Evolutionary conservation across 2,888 invertebrate species (phyloP).

Genomic region (Anthophora plumipes): DNA sequence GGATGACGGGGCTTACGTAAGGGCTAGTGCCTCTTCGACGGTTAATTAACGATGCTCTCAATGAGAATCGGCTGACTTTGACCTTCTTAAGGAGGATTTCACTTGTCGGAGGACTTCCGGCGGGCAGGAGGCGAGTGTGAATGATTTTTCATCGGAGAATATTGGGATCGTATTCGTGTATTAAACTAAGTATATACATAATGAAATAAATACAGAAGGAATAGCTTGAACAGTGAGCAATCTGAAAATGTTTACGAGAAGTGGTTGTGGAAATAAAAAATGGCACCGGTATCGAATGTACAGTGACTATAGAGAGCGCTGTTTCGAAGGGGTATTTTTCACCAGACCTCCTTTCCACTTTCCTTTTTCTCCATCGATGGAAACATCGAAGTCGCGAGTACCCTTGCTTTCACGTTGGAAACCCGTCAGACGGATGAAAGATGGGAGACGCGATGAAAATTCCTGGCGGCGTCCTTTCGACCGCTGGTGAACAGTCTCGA

Average conservation of each 20-base stretch:
- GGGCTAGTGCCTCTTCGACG: slow-evolving; percentile 53
- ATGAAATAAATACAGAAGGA: too few relatives aligned
- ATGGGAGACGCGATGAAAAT: slow-evolving; percentile 68
- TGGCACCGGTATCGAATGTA: too few relatives aligned
- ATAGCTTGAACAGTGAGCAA: too few relatives aligned
- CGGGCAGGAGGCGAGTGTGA: slow-evolving; percentile 1
- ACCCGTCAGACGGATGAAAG: slow-evolving; percentile 68
- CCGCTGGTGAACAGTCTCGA: slow-evolving; percentile 58
- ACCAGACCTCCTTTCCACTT: background rate
- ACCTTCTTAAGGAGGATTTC: slow-evolving; percentile 20
- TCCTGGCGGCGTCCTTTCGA: slow-evolving; percentile 45
- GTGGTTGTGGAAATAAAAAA: too few relatives aligned
- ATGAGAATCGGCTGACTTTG: slow-evolving; percentile 1
- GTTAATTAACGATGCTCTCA: slow-evolving; percentile 48
- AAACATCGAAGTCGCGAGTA: slow-evolving; percentile 53
- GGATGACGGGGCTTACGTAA: slow-evolving; percentile 64
- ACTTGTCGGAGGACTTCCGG: slow-evolving; percentile 55
- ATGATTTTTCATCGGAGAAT: background rate
- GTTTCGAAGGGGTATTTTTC: slow-evolving; percentile 8
- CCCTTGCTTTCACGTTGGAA: slow-evolving; percentile 16
- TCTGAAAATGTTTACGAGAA: too few relatives aligned
- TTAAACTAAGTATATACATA: too few relatives aligned
- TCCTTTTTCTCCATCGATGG: background rate
- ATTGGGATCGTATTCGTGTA: too few relatives aligned
- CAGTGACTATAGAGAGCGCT: too few relatives aligned